phyloP scores from a whole-genome alignment of 2,888 invertebrate species.

The Polyommatus icarus region DNA sequence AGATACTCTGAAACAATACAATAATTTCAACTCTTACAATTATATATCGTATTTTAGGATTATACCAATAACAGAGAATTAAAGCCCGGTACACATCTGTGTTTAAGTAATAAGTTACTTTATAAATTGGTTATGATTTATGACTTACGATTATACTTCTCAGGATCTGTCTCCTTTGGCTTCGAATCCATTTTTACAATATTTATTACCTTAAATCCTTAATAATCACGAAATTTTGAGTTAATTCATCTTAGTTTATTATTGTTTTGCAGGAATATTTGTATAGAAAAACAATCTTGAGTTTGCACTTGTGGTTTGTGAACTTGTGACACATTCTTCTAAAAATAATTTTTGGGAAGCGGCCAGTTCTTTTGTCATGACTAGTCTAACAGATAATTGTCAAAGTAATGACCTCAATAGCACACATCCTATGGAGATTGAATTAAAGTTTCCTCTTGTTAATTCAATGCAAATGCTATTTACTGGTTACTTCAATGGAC shows the following conservation, averaged over 20 bases:
- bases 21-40: background rate
- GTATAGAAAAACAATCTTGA: slow-evolving; percentile 56
- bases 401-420: slow-evolving; percentile 70
- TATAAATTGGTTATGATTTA: background rate
- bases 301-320: slow-evolving; percentile 42
- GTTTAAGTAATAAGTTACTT: no score
- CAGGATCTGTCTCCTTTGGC: slow-evolving; percentile 41
- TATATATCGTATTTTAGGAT: no score
- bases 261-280: slow-evolving; percentile 48
- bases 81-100: background rate
- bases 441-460: slow-evolving; percentile 70
- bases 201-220: slow-evolving; percentile 35
- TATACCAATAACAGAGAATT: background rate
- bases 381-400: slow-evolving; percentile 66
- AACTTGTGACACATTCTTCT: slow-evolving; percentile 54
- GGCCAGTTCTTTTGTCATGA: slow-evolving; percentile 70
- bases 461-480: slow-evolving; percentile 70
- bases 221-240: slow-evolving; percentile 44
- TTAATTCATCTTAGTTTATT: slow-evolving; percentile 47
- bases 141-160: slow-evolving; percentile 54
- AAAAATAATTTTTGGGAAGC: slow-evolving; percentile 66
- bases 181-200: slow-evolving; percentile 41
- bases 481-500: slow-evolving; percentile 84
- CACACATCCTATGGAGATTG: slow-evolving; percentile 61
- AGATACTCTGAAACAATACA: background rate